phyloP scores from a whole-genome alignment of 2,113 vertebrate genomes.

The Saguinus midas region DNA sequence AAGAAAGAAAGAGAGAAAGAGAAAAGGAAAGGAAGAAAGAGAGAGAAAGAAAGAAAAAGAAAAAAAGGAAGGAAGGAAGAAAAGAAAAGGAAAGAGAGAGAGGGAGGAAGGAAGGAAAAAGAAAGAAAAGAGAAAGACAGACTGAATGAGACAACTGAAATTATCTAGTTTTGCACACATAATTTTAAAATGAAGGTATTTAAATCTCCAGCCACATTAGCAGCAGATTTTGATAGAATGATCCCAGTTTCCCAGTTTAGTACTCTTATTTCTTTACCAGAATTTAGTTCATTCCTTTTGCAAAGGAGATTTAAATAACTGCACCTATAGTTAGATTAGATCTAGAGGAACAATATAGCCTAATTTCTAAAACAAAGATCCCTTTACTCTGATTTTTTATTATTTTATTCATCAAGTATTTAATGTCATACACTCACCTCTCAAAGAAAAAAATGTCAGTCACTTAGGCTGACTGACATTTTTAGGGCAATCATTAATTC shows the following conservation, averaged over 20 bases:
- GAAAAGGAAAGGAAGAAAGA: too few relatives aligned
- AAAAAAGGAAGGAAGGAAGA: too few relatives aligned
- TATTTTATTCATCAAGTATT: not conserved
- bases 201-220: not conserved
- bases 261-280: not conserved
- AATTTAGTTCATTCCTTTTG: not conserved
- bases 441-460: not conserved
- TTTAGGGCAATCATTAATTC: conserved; percentile 5
- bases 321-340: not conserved
- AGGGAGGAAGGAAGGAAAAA: too few relatives aligned
- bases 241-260: not conserved
- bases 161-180: not conserved
- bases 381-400: not conserved
- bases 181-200: not conserved
- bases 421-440: not conserved
- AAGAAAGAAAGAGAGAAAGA: too few relatives aligned
- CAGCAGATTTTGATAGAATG: not conserved
- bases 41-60: too few relatives aligned
- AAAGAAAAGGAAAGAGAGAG: too few relatives aligned
- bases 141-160: not conserved
- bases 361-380: not conserved
- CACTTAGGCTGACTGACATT: not conserved
- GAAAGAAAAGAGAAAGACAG: not conserved
- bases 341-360: not conserved
- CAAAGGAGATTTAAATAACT: not conserved